A percentile compares a stretch with the other conserved stretches of the same genome.
phyloP scores from a whole-genome alignment of 2,797 vertebrate genomes.

The Poecilia picta region DNA sequence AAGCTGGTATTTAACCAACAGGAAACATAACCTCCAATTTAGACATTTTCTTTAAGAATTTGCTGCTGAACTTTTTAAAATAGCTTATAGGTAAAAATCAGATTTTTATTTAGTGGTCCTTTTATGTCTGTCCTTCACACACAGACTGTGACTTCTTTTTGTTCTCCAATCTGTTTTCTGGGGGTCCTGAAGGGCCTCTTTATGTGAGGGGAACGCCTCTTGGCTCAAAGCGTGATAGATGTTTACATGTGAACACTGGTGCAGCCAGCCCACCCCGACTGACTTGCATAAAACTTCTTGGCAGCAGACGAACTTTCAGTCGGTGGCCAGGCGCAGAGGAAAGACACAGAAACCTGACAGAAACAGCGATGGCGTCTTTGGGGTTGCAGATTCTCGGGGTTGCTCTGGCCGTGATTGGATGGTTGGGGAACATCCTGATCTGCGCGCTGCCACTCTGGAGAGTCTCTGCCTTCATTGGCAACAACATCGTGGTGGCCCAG shows the following conservation, averaged over 20 bases:
- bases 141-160: constrained; percentile 20
- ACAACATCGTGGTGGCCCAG: constrained; percentile 82
- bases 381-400: constrained; percentile 79
- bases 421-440: constrained; percentile 78
- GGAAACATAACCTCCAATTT: not conserved
- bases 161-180: constrained; percentile 13
- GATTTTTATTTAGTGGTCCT: not conserved
- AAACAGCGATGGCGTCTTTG: constrained; percentile 69
- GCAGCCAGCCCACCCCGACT: constrained; percentile 68
- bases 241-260: constrained; percentile 40
- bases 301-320: constrained; percentile 19
- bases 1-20: not conserved
- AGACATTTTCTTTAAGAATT: not conserved
- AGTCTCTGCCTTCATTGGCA: constrained; percentile 80
- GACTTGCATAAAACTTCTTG: constrained; percentile 55
- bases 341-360: not conserved
- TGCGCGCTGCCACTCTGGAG: constrained; percentile 81
- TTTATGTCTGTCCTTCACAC: constrained; percentile 10
- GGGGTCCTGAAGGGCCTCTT: constrained; percentile 44
- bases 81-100: not conserved
- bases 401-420: constrained; percentile 71
- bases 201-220: constrained; percentile 38
- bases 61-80: not conserved
- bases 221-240: constrained; percentile 57
- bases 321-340: constrained; percentile 1